Evolutionary conservation across 2,113 vertebrate genomes (phyloP), one percentile per base, ranked within the genome.

Genomic region (Lamprotornis superbus): DNA sequence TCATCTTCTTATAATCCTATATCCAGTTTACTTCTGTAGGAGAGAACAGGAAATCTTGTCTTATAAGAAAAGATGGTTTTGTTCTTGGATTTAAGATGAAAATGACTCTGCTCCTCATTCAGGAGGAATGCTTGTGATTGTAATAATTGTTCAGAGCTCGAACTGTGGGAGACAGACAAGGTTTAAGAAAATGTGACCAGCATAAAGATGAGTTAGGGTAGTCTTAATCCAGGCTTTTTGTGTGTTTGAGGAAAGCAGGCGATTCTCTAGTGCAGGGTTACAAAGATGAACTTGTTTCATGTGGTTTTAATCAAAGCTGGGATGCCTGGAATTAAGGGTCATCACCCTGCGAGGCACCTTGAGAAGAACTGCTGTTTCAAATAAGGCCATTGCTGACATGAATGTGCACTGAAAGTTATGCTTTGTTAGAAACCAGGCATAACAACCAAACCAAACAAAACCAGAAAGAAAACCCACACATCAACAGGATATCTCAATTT

Each of bases 291-390:
- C 91, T 80, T 52, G 60, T 79, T 93, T 97, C 96, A 95, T 88
- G 82, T 97, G 97, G 96, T 86, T 97, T 96, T 96, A 91, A 96
- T 96, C 94, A 95, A 78, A 93, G 42, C 57, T 73, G 75, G 89
- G 95, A 91, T 86, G 87, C 49, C 78, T 96, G 87, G 95, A 90
- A 88, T 81, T 89, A 89, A 75, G 89, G 96, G 95, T 88, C 89
- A 35, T 24, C 83, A 86, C 92, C 80, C 93, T 81, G 77, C 8
- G 30, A 94, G 87, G 75, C 87, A 95, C 89, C 96, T 95, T 77
- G 79, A 95, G 92, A 97, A 94, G 90, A 95, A 91, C 15, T 59
- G 63, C 79, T 96, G 93, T 93, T 97, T 96, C 71, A 91, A 97
- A 96, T 89, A 85, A 95, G 87, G 83, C 75, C 83, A 49, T 81